Evolutionary conservation across 2,888 invertebrate species (phyloP).

Genomic region (Athalia circularis): DNA sequence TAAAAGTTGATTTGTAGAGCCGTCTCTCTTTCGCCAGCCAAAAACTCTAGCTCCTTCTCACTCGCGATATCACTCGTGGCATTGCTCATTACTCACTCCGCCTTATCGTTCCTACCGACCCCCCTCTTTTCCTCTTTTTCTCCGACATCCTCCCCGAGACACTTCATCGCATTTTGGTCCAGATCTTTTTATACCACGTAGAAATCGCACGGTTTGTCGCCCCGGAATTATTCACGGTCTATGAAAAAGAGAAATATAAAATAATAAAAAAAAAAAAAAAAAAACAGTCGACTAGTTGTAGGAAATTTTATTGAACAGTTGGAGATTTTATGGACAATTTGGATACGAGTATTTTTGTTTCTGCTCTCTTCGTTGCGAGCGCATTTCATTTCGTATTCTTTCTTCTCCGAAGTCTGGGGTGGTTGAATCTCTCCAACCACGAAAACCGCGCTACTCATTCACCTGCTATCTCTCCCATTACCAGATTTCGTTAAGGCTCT

Average conservation of each 20-base stretch:
- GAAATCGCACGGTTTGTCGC: background rate
- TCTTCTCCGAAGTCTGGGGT: background rate
- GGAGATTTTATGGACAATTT: too few relatives aligned
- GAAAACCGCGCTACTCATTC: constrained; percentile 58
- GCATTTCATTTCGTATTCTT: background rate
- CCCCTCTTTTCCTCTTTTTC: constrained; percentile 69
- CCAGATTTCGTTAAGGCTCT: constrained; percentile 67
- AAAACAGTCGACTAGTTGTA: too few relatives aligned
- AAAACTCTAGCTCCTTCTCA: constrained; percentile 58
- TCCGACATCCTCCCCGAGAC: constrained; percentile 62
- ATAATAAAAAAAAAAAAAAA: too few relatives aligned
- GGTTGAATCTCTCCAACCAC: constrained; percentile 7
- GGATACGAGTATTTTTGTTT: too few relatives aligned
- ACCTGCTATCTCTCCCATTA: constrained; percentile 67
- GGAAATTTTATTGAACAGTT: too few relatives aligned
- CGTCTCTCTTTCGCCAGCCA: constrained; percentile 59
- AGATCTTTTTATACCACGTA: constrained; percentile 12
- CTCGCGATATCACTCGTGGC: constrained; percentile 72
- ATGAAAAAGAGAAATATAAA: too few relatives aligned
- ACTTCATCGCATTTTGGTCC: constrained; percentile 57
- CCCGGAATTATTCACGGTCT: background rate
- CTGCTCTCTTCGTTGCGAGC: background rate
- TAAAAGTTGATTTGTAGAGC: constrained; percentile 72
- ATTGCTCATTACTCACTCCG: constrained; percentile 73
- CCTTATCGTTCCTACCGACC: constrained; percentile 68